These are phyloP conservation scores for Tuta absoluta DNA, from an alignment of 2,888 invertebrate species.

Conservation along the genomic window DNA sequence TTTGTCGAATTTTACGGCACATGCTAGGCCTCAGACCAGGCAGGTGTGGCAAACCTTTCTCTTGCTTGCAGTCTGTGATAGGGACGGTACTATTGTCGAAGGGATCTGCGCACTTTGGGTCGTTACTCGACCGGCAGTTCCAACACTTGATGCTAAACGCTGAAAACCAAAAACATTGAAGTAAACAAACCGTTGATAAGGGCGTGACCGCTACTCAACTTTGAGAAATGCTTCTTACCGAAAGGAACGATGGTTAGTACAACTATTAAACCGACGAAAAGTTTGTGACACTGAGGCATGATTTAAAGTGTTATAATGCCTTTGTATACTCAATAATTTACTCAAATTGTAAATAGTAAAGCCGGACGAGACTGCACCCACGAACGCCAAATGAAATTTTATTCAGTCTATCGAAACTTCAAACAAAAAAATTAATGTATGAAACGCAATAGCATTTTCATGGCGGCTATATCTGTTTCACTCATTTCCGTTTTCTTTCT, in stretches of 20 bases:
- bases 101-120: constrained; percentile 95
- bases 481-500: no score
- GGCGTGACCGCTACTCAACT: constrained; percentile 54
- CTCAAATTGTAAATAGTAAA: background rate
- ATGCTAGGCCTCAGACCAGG: constrained; percentile 88
- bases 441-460: no score
- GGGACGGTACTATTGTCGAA: constrained; percentile 94
- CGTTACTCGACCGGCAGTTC: constrained; percentile 93
- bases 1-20: constrained; percentile 95
- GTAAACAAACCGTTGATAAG: constrained; percentile 36
- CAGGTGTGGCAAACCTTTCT: constrained; percentile 82
- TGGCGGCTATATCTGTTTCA: no score
- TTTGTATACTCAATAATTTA: constrained; percentile 11
- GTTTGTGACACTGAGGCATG: constrained; percentile 33
- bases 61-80: constrained; percentile 89
- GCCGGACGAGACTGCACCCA: background rate
- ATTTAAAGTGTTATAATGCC: background rate
- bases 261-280: constrained; percentile 38
- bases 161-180: constrained; percentile 54
- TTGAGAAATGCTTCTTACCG: constrained; percentile 41
- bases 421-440: no score
- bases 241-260: constrained; percentile 42
- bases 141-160: constrained; percentile 91
- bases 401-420: background rate
- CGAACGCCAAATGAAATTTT: background rate